Evolutionary conservation across 2,888 invertebrate species (phyloP).

Genomic region (Dasypogon diadema): DNA sequence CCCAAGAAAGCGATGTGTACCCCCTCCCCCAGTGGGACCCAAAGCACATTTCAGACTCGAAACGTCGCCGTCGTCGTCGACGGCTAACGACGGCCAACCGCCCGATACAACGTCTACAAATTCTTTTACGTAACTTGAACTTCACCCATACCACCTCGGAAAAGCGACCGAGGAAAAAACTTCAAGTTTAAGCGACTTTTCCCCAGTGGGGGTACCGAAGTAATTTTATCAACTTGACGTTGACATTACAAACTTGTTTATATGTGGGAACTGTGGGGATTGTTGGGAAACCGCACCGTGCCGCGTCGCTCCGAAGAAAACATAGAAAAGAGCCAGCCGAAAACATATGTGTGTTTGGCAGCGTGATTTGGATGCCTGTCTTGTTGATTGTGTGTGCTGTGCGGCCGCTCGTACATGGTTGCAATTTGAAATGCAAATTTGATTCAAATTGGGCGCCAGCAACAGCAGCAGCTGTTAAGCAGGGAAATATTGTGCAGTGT

Average conservation of each 20-base stretch:
- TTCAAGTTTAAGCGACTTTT: constrained; percentile 42
- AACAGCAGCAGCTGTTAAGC: not conserved
- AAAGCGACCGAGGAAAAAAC: constrained; percentile 1
- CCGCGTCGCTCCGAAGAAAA: too few relatives aligned
- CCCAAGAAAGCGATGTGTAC: constrained; percentile 8
- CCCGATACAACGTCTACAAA: constrained; percentile 8
- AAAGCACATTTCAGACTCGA: not conserved
- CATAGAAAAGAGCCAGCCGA: too few relatives aligned
- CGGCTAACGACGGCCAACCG: constrained; percentile 9
- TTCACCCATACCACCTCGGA: constrained; percentile 9
- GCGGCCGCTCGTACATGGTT: constrained; percentile 34
- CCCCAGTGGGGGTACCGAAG: not conserved
- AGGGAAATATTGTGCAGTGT: not conserved
- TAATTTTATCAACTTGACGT: constrained; percentile 35
- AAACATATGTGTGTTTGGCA: constrained; percentile 16
- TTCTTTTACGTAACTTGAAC: constrained; percentile 43
- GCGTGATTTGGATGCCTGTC: constrained; percentile 6
- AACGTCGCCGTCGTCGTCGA: not conserved
- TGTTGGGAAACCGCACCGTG: too few relatives aligned
- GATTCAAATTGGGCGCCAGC: constrained; percentile 30
- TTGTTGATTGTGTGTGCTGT: not conserved
- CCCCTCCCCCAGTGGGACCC: not conserved
- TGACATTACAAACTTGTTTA: constrained; percentile 23
- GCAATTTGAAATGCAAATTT: constrained; percentile 45
- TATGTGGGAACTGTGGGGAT: not conserved